Conservation (phyloP, 2,113 vertebrate species). For the Puffinus mauretanicus region DNA sequence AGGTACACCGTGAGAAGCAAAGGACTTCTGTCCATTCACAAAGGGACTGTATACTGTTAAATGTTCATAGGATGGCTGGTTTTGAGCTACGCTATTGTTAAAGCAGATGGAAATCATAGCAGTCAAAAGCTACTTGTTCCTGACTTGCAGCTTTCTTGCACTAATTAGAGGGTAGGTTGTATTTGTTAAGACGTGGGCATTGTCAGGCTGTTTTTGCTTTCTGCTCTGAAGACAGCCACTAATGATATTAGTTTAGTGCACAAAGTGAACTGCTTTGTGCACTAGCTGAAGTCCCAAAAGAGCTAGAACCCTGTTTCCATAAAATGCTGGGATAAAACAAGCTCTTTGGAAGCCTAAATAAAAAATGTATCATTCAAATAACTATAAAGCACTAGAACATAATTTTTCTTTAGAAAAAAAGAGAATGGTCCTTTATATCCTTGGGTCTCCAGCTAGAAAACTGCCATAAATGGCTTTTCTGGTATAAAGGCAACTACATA, state of each 20-base stretch:
- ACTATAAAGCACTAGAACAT: slow-evolving; percentile 3
- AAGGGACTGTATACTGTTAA: not conserved
- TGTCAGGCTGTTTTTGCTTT: slow-evolving; percentile 7
- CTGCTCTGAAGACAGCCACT: slow-evolving; percentile 8
- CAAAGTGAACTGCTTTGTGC: not conserved
- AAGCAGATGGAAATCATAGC: not conserved
- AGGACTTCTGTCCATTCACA: not conserved
- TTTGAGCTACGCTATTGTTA: not conserved
- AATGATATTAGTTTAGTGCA: not conserved
- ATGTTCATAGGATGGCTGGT: not conserved
- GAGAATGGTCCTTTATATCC: not conserved
- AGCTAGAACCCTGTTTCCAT: slow-evolving; percentile 25
- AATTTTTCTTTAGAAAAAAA: not conserved
- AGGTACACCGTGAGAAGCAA: not conserved
- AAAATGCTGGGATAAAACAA: slow-evolving; percentile 33
- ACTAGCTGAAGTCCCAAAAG: slow-evolving; percentile 6
- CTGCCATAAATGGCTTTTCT: not conserved
- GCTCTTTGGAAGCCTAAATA: not conserved
- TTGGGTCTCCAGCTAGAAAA: not conserved
- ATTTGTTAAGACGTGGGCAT: not conserved
- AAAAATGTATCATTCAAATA: not conserved
- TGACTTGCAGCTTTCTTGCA: not conserved
- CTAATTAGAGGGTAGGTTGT: not conserved
- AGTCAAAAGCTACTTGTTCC: not conserved
- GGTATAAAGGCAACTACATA: not conserved